Evolutionary conservation across 2,113 vertebrate genomes (phyloP), one percentile per base, ranked within the genome.

Genomic region (Gallinago media): DNA sequence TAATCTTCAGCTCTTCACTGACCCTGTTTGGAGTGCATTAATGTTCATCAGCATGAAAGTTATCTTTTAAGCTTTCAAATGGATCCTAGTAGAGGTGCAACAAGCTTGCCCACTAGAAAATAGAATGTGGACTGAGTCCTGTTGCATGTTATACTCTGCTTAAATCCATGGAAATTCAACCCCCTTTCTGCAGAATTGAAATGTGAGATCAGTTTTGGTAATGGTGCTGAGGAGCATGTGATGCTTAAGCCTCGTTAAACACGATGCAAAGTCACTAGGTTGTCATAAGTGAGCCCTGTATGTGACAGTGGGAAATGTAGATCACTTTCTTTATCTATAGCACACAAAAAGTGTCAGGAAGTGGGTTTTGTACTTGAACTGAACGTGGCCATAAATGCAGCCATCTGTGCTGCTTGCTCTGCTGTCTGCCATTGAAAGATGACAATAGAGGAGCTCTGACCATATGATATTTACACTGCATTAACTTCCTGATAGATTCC

Each of bases 401-500:
- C 68, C 68, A 78, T 79, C 49, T 83, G 62, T 70, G 63, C 52
- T 71, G 29, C 19, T 50, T 78, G n/a, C 36, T 91, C 72, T 94
- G 68, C 61, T 93, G 42, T 61, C 85, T 88, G 40, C 44, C 65
- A 32, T 63, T 61, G 50, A 84, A 79, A 72, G 56, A 92, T 20
- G 34, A 92, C 55, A 71, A 83, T 67, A 87, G 83, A 68, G 84
- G 56, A 87, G 44, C 40, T 47, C 55, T 84, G 73, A 68, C 68
- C 52, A 16, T 78, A 81, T n/a, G 52, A 92, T 78, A 75, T 80
- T 88, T 71, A 68, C 52, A 61, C 85, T 85, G 49, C 83, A 75
- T 91, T 94, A 87, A 52, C 79, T 92, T 84, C 65, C 44, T 89
- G 72, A 75, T 46, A 52, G 68, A 75, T 78, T 72, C 31, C 31